Conservation (phyloP, 2,113 vertebrate genomes). For the Porphyrio hochstetteri region DNA sequence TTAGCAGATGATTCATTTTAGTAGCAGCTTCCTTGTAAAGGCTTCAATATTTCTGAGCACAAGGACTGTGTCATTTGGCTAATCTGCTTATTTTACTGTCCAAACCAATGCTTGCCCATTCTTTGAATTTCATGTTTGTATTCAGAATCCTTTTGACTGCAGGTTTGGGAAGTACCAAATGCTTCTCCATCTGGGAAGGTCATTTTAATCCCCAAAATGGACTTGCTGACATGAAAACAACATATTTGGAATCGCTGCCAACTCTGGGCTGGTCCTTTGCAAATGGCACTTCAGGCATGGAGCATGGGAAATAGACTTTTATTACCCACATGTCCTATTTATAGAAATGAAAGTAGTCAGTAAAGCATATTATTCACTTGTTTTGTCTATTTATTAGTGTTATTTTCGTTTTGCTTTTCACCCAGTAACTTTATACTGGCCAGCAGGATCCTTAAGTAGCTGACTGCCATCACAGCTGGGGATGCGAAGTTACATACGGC, state of each 20-base stretch:
- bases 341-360: not conserved
- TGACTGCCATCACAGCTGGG: not conserved
- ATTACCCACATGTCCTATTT: not conserved
- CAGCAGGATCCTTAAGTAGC: not conserved
- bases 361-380: not conserved
- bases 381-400: not conserved
- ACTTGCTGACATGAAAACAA: constrained; percentile 50
- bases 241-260: not conserved
- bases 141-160: constrained; percentile 34
- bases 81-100: constrained; percentile 43
- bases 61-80: constrained; percentile 36
- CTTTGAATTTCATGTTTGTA: constrained; percentile 48
- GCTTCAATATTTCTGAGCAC: constrained; percentile 44
- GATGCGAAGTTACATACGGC: not conserved
- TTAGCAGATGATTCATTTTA: constrained; percentile 52
- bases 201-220: constrained; percentile 45
- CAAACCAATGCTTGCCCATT: constrained; percentile 7
- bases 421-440: not conserved
- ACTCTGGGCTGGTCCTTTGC: not conserved
- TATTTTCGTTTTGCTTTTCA: not conserved
- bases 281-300: constrained; percentile 34
- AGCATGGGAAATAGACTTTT: not conserved
- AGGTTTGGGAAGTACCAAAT: constrained; percentile 57
- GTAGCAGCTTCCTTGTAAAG: constrained; percentile 8
- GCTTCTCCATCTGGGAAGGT: constrained; percentile 61